Conservation (phyloP, 2,113 vertebrate genomes). For the Chamaea fasciata region DNA sequence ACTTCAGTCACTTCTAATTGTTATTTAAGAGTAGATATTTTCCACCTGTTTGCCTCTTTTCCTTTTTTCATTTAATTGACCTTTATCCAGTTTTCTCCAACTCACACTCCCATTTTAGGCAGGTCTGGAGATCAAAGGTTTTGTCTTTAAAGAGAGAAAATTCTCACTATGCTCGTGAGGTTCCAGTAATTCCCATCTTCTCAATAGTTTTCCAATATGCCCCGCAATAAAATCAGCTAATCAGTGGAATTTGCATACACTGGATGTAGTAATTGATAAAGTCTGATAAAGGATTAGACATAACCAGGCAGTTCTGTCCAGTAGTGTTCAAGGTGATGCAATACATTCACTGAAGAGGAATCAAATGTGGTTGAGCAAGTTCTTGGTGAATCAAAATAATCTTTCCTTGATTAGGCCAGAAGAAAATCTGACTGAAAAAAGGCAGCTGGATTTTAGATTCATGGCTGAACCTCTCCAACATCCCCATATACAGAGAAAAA, state of each 20-base stretch:
- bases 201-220: not conserved
- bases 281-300: not conserved
- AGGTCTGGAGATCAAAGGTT: constrained; percentile 5
- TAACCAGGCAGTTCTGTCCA: not conserved
- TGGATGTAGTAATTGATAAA: not conserved
- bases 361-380: not conserved
- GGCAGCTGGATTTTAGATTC: not conserved
- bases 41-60: not conserved
- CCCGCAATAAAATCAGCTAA: not conserved
- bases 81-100: not conserved
- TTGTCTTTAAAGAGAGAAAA: not conserved
- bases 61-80: not conserved
- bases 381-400: not conserved
- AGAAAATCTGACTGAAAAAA: not conserved
- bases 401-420: not conserved
- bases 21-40: not conserved
- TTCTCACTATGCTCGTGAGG: not conserved
- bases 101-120: not conserved
- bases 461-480: not conserved
- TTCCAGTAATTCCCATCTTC: not conserved
- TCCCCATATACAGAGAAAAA: not conserved
- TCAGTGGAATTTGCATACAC: not conserved
- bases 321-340: not conserved
- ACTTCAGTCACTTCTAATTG: not conserved
- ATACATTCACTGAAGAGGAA: not conserved